These are phyloP conservation scores for Uropsilus gracilis DNA, from an alignment of 2,113 vertebrate genomes.

Conservation along the genomic window DNA sequence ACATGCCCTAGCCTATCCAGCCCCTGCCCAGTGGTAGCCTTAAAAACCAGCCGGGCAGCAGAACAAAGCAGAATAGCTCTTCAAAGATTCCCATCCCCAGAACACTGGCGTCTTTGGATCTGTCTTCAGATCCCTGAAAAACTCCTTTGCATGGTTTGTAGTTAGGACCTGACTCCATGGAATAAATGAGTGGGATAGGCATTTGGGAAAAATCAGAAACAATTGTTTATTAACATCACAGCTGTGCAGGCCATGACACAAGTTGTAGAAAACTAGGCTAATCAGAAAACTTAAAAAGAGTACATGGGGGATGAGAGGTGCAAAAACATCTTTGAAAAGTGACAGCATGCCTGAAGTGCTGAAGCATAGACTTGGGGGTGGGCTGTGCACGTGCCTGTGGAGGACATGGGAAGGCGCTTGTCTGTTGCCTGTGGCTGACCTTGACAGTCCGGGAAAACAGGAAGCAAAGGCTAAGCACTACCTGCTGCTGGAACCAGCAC, in stretches of 20 bases:
- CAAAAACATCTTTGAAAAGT: too few relatives aligned
- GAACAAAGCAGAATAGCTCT: neutral
- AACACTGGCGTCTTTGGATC: too few relatives aligned
- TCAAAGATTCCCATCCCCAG: neutral
- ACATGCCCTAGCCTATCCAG: neutral
- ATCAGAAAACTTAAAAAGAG: neutral
- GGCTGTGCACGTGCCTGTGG: too few relatives aligned
- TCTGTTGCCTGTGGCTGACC: neutral
- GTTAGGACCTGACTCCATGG: neutral
- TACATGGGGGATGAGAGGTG: too few relatives aligned
- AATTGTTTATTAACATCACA: neutral
- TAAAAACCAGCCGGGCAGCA: slow-evolving; percentile 4
- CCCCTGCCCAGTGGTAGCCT: neutral
- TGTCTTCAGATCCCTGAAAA: neutral
- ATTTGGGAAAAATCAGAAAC: neutral
- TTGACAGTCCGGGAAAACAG: neutral
- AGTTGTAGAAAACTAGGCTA: neutral
- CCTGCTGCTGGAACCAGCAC: neutral
- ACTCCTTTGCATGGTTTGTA: neutral
- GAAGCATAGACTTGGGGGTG: too few relatives aligned
- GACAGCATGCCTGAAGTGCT: too few relatives aligned
- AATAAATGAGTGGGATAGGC: neutral
- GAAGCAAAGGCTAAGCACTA: neutral
- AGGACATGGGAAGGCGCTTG: neutral
- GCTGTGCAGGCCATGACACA: neutral